phyloP scores from a whole-genome alignment of 2,797 vertebrate species.

The Pseudotriccus pelzelni region DNA sequence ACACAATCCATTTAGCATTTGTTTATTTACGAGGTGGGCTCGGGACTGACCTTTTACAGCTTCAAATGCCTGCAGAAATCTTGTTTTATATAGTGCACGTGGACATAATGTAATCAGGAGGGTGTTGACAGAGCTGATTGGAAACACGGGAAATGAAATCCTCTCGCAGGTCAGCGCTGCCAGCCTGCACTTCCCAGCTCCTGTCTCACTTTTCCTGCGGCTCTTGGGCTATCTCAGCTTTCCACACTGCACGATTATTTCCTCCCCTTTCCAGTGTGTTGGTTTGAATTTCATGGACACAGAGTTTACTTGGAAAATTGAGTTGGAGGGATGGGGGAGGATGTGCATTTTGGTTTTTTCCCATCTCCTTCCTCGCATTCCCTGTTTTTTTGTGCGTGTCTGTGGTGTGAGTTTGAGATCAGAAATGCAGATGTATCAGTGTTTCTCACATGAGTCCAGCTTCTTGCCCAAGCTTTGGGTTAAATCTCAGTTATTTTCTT shows the following conservation, averaged over 20 bases:
- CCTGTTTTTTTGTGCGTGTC: neutral
- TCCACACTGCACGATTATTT: neutral
- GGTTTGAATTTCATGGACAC: neutral
- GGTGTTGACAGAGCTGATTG: slow-evolving; percentile 36
- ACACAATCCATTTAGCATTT: neutral
- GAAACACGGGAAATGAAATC: neutral
- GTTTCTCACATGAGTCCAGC: neutral
- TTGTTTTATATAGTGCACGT: neutral
- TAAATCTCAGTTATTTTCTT: neutral
- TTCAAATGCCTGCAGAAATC: neutral
- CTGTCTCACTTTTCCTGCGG: neutral
- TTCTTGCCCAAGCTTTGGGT: neutral
- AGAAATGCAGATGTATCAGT: neutral
- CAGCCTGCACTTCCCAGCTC: slow-evolving; percentile 6
- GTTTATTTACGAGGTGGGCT: neutral
- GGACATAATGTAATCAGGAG: neutral
- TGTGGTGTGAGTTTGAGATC: neutral
- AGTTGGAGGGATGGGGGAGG: neutral
- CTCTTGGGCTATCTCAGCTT: neutral
- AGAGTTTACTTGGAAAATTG: neutral
- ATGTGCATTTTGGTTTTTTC: neutral
- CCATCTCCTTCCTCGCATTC: neutral
- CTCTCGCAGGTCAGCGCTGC: neutral
- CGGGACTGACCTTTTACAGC: neutral
- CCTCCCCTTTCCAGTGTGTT: neutral